phyloP scores from a whole-genome alignment of 2,888 invertebrate species.

The Zaprionus lineosus region DNA sequence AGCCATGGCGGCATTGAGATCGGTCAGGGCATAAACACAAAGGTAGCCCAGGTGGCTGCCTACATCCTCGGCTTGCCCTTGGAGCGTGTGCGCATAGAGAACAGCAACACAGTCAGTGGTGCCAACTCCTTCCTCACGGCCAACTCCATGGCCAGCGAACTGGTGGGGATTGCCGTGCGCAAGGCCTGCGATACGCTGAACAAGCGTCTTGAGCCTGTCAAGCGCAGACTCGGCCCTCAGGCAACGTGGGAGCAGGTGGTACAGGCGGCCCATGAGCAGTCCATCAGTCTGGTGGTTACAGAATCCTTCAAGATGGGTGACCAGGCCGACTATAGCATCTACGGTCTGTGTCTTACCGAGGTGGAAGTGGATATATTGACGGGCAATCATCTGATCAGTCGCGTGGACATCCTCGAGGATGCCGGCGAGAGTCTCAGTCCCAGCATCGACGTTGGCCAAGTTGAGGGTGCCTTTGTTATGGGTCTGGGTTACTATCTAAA shows the following conservation, averaged over 20 bases:
- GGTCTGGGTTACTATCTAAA: conserved; percentile 90
- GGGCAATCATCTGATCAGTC: conserved; percentile 87
- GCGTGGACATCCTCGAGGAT: conserved; percentile 90
- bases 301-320: conserved; percentile 84
- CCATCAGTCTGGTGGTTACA: conserved; percentile 85
- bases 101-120: conserved; percentile 83
- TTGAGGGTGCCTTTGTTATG: conserved; percentile 91
- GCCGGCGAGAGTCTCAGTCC: conserved; percentile 89
- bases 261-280: conserved; percentile 45
- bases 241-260: conserved; percentile 84
- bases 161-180: conserved; percentile 84
- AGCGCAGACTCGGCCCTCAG: conserved; percentile 77
- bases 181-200: conserved; percentile 86
- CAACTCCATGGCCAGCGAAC: conserved; percentile 88
- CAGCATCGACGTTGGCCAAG: conserved; percentile 88
- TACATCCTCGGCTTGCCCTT: conserved; percentile 86
- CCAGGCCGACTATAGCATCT: conserved; percentile 86
- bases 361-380: conserved; percentile 91
- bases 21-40: conserved; percentile 89
- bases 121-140: conserved; percentile 84
- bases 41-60: conserved; percentile 90
- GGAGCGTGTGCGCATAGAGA: conserved; percentile 46
- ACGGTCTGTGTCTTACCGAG: conserved; percentile 87
- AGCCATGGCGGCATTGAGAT: conserved; percentile 89
- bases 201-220: conserved; percentile 85